Conservation (phyloP, 2,113 vertebrate genomes). For the Atrichornis clamosus region DNA sequence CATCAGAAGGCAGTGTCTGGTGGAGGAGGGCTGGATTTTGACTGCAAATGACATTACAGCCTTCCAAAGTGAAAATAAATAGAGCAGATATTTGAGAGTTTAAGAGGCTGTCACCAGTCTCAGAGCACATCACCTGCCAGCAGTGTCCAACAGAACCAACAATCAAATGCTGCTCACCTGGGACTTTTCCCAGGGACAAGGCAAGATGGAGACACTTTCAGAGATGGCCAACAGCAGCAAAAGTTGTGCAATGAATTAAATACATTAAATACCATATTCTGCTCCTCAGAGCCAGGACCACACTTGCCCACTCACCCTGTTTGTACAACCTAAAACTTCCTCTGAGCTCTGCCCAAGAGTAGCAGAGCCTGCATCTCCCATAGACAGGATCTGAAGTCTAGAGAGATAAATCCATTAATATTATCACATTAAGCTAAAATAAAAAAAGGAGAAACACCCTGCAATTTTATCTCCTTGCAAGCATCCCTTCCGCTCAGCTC, state of each 20-base stretch:
- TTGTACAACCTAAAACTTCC: not conserved
- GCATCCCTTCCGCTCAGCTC: not conserved
- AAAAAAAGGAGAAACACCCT: not conserved
- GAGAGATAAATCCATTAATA: not conserved
- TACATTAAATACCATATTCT: not conserved
- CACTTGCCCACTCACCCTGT: not conserved
- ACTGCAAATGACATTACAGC: not conserved
- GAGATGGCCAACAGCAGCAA: not conserved
- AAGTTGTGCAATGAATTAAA: not conserved
- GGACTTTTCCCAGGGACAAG: not conserved
- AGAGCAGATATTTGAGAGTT: not conserved
- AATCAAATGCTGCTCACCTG: not conserved
- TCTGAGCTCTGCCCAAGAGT: not conserved
- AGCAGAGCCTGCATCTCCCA: not conserved
- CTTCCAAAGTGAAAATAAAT: not conserved
- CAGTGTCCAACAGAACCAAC: not conserved
- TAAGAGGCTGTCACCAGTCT: not conserved
- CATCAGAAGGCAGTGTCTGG: not conserved
- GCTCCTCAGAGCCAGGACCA: not conserved
- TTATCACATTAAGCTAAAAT: not conserved
- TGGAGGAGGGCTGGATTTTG: not conserved
- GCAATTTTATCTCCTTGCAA: constrained; percentile 15
- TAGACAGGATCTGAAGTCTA: not conserved
- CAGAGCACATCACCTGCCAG: not conserved
- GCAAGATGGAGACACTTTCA: not conserved